Evolutionary conservation across 53 echinoderm and acorn worm species (phyloP).

Genomic region (Hippasteria phrygiana): DNA sequence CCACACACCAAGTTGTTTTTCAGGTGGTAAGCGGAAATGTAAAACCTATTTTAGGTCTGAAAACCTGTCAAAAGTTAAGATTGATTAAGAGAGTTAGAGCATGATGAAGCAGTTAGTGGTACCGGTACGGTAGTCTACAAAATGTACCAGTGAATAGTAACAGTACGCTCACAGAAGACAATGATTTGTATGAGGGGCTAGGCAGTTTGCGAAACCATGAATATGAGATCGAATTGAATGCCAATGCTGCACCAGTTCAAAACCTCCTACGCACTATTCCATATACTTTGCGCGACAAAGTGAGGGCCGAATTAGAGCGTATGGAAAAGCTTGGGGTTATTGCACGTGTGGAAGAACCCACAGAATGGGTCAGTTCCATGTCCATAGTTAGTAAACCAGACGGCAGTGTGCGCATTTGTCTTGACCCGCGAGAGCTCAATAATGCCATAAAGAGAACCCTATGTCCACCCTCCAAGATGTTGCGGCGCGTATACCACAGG

Average conservation of each 20-base stretch:
- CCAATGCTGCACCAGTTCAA: not conserved
- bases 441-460: slow-evolving; percentile 19
- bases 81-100: slow-evolving; percentile 28
- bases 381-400: slow-evolving; percentile 20
- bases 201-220: not conserved
- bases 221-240: not conserved
- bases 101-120: slow-evolving; percentile 14
- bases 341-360: slow-evolving; percentile 34
- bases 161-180: not conserved
- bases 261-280: not conserved
- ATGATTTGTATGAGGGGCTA: slow-evolving; percentile 11
- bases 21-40: slow-evolving; percentile 39
- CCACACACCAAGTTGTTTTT: slow-evolving; percentile 32
- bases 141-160: not conserved
- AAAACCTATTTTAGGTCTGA: slow-evolving; percentile 38
- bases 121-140: not conserved
- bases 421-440: slow-evolving; percentile 39
- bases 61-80: slow-evolving; percentile 14
- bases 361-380: slow-evolving; percentile 35
- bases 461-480: slow-evolving; percentile 30
- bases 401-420: slow-evolving; percentile 37
- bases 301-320: slow-evolving; percentile 10
- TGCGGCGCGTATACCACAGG: slow-evolving; percentile 39
- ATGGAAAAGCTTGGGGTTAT: slow-evolving; percentile 52
- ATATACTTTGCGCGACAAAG: slow-evolving; percentile 7